A percentile compares a stretch with the other conserved stretches of the same genome.
These are phyloP conservation scores for Anguilla rostrata DNA, from an alignment of 2,113 vertebrate species.

Conservation along the genomic window DNA sequence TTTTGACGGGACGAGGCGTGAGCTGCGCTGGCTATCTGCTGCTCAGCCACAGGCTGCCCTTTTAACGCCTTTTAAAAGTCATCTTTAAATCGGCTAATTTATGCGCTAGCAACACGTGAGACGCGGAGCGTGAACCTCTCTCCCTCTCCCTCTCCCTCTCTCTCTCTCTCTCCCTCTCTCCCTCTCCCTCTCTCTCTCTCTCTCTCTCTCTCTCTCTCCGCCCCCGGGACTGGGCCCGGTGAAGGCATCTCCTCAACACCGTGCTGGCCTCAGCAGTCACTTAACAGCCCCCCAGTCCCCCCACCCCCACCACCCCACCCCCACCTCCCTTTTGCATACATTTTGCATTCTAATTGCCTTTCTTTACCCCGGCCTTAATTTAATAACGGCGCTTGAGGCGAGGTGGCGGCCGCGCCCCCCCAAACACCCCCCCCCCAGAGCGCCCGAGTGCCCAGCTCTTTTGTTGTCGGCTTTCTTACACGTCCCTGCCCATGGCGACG, in stretches of 20 bases:
- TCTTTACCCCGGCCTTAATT: constrained; percentile 47
- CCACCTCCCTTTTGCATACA: constrained; percentile 42
- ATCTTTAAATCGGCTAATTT: not conserved
- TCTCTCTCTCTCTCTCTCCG: not conserved
- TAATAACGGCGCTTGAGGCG: constrained; percentile 51
- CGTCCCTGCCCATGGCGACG: constrained; percentile 8
- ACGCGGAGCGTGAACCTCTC: too few species aligned
- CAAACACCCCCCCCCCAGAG: constrained; percentile 34
- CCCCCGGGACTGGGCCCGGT: not conserved
- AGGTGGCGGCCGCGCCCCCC: constrained; percentile 13
- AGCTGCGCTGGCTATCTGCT: not conserved
- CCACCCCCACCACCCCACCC: too few species aligned
- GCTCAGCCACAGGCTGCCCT: not conserved
- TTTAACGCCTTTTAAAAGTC: constrained; percentile 8
- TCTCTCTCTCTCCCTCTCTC: too few species aligned
- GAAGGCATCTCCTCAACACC: constrained; percentile 22
- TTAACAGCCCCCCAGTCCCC: constrained; percentile 20
- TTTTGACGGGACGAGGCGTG: too few species aligned
- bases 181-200: too few species aligned
- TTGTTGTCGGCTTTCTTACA: constrained; percentile 26
- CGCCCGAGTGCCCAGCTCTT: constrained; percentile 21
- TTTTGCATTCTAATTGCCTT: constrained; percentile 64
- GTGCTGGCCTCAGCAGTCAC: not conserved
- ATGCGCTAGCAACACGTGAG: not conserved
- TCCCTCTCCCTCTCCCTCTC: too few species aligned